Base-by-base conservation (phyloP, 2,113 vertebrate genomes). In the Calonectris borealis region DNA sequence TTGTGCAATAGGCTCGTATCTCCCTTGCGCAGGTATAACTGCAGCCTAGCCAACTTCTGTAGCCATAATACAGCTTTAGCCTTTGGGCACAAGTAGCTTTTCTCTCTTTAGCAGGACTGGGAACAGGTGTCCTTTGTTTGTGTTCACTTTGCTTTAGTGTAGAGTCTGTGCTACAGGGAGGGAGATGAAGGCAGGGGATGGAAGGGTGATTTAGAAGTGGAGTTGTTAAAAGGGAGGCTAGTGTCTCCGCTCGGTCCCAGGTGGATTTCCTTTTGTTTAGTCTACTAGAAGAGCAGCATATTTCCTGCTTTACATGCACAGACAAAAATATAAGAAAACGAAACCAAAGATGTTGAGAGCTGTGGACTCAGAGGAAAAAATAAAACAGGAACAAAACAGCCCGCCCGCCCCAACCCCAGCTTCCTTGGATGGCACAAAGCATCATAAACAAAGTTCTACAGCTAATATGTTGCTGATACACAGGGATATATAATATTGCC, bases 401-500 rank as follows among this genome's bases (percentile, higher is more conserved):
- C 17, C 3, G 11, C 25, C 6, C n/a, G n/a, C n/a, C n/a, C 3
- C 38, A 65, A 36, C 16, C 24, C 29, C 55, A 62, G 76, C 83
- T 95, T 96, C 66, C 48, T 95, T 81, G 89, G 70, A 96, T 89
- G 72, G 55, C 66, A 85, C 66, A 93, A 95, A 96, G n/a, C 60
- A 80, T 60, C 48, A 83, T 92, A 96, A 98, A 96, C 79, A 95
- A 97, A 98, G 60, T 96, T 97, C 69, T 93, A 87, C 76, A 85
- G 75, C 52, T 83, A 97, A 96, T 96, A 73, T 70, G 46, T 62
- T 94, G 82, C 83, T 94, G 97, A 94, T 80, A 83, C 69, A 58
- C 55, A 87, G 58, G 85, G 81, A 96, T 96, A 90, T 90, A 94
- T 90, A 97, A 93, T 89, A 96, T 76, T 89, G 73, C 57, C 94